Conservation (phyloP, 2,888 invertebrate species). For the Watsonalla cultraria region DNA sequence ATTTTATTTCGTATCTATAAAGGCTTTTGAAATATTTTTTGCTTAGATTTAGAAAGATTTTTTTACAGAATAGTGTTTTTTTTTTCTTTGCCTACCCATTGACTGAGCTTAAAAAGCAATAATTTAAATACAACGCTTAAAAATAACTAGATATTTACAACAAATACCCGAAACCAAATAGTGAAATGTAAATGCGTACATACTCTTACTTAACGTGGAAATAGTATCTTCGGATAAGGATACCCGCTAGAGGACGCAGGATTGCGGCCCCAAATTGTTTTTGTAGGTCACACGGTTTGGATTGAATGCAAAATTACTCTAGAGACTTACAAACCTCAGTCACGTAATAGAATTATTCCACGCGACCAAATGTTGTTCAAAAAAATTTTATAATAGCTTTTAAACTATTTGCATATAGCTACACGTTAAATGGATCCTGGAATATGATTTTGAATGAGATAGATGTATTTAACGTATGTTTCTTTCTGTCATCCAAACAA, state of each 20-base stretch:
- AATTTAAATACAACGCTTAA: too few relatives aligned
- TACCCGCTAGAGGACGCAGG: conserved; percentile 40
- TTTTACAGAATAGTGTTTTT: neutral
- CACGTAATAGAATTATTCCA: neutral
- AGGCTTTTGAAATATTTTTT: neutral
- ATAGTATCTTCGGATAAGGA: conserved; percentile 50
- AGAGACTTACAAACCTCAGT: neutral
- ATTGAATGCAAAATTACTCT: conserved; percentile 3
- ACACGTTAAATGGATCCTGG: neutral
- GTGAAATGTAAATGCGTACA: conserved; percentile 10
- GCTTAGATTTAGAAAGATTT: neutral
- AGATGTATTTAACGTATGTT: too few relatives aligned
- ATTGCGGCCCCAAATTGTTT: conserved; percentile 50
- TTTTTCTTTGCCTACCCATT: too few relatives aligned
- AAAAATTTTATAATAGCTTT: neutral
- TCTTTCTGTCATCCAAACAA: too few relatives aligned
- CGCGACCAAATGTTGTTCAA: neutral
- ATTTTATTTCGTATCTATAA: neutral
- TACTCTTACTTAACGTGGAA: conserved; percentile 35
- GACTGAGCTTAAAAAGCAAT: too few relatives aligned
- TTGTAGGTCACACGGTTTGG: conserved; percentile 16
- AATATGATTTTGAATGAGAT: too few relatives aligned
- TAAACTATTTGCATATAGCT: neutral
- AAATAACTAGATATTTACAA: too few relatives aligned
- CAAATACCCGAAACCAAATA: neutral